Evolutionary conservation across 23 tunicate species (phyloP).

Genomic region (Ciona savignyi): DNA sequence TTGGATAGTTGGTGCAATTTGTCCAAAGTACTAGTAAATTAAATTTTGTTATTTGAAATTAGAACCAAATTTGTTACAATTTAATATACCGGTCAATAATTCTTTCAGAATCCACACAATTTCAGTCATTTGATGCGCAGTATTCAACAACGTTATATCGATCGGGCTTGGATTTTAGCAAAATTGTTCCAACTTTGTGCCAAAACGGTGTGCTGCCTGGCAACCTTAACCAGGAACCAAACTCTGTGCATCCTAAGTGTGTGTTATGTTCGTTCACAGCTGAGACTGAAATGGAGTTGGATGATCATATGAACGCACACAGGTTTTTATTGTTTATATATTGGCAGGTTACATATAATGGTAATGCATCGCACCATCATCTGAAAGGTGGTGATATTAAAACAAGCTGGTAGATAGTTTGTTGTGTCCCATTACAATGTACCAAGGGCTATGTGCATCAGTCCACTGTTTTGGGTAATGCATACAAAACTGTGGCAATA

Average conservation of each 20-base stretch:
- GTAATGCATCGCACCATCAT: too few species aligned
- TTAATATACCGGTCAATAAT: not conserved
- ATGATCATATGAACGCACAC: conserved; percentile 56
- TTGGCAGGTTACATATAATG: not conserved
- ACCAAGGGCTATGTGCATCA: too few species aligned
- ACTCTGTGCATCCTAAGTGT: conserved; percentile 12
- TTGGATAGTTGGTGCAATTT: too few species aligned
- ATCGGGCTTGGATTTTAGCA: not conserved
- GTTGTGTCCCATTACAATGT: too few species aligned
- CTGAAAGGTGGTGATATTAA: not conserved
- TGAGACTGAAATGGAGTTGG: conserved; percentile 23
- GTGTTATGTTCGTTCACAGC: conserved; percentile 33
- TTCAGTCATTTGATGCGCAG: not conserved
- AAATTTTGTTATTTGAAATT: too few species aligned
- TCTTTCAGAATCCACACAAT: not conserved
- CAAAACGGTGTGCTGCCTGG: not conserved
- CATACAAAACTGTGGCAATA: too few species aligned
- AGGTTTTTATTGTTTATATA: conserved; percentile 20
- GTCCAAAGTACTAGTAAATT: too few species aligned
- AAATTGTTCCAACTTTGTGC: not conserved
- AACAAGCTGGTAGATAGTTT: not conserved
- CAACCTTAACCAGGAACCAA: not conserved
- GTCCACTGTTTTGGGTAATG: too few species aligned
- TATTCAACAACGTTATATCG: not conserved
- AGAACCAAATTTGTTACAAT: not conserved